phyloP scores from a whole-genome alignment of 2,113 vertebrate genomes.

The Ranitomeya imitator region DNA sequence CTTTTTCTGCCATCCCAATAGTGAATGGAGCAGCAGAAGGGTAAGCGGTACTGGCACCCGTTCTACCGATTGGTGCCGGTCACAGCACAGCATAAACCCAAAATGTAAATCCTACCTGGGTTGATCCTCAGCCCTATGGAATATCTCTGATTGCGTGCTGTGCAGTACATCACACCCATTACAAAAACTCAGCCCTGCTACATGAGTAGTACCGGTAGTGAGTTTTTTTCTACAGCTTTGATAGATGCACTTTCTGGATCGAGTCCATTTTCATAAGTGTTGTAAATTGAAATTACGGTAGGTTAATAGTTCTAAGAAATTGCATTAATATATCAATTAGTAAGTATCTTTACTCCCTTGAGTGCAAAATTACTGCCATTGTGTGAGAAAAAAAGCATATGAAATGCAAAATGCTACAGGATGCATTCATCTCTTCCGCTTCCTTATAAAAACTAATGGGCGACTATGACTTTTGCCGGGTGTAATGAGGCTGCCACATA shows the following conservation, averaged over 20 bases:
- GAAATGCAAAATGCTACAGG: conserved; percentile 20
- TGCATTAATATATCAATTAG: conserved; percentile 43
- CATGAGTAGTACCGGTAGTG: neutral
- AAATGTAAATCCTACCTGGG: no score
- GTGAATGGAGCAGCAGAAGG: no score
- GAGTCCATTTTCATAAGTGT: conserved; percentile 13
- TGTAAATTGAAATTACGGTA: conserved; percentile 25
- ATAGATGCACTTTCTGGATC: conserved; percentile 20
- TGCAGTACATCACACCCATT: neutral
- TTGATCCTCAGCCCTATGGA: no score
- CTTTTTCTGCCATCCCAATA: no score
- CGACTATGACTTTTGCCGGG: neutral
- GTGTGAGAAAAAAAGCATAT: conserved; percentile 6
- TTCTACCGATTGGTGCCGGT: no score
- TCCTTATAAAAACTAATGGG: conserved; percentile 21
- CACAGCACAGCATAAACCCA: no score
- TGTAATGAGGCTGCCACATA: conserved; percentile 3
- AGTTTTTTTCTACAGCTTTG: neutral
- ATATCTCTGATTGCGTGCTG: no score
- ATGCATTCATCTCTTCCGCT: conserved; percentile 15
- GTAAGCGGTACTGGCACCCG: no score
- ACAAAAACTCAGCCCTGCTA: neutral
- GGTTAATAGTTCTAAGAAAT: conserved; percentile 40
- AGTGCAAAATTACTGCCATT: conserved; percentile 20
- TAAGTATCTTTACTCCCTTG: conserved; percentile 2